Evolutionary conservation across 2,888 invertebrate species (phyloP), one percentile per base, ranked within the genome.

Genomic region (Labia minor): DNA sequence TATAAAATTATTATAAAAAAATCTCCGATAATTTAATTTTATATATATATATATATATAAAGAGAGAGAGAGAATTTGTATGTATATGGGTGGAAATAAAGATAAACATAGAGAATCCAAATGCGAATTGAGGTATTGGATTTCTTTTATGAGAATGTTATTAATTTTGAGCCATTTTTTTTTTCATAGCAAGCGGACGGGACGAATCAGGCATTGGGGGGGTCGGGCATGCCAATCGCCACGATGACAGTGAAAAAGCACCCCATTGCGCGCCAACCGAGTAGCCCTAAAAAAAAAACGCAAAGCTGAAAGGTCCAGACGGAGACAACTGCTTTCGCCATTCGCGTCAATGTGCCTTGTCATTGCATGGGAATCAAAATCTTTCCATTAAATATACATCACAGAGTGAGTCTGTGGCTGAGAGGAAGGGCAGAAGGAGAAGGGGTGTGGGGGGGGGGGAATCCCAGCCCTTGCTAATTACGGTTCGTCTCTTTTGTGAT

Each of bases 301-400:
- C 3, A 26, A 26, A 26, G 26, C 26, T 26, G 26, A 26, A 26
- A 49, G 49, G 49, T 49, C 49, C 49, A 49, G 49, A 16, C 8
- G 8, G 49, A 10, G n/a, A 49, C n/a, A 16, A 49, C 49, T 8
- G 49, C n/a, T 49, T 49, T 14, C 49, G 49, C 49, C 49, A 49
- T 49, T 49, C 49, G 14, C 49, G 14, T 8, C 3, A 14, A 49
- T 49, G 49, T 49, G 49, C 49, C 49, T 49, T 49, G 49, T 49
- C 49, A 49, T 49, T 49, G 49, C 49, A 49, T 10, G 49, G 8
- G 49, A 49, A 49, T 49, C 49, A 4, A 49, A 49, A 49, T 49
- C 49, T 49, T 49, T 49, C n/a, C 49, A 49, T 49, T 49, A 49
- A 49, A 49, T 49, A 49, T 49, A 49, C 49, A 49, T 49, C 49